A percentile compares a stretch with the other conserved stretches of the same genome.
phyloP scores from a whole-genome alignment of 2,113 vertebrate genomes.

The Phodopus roborovskii region DNA sequence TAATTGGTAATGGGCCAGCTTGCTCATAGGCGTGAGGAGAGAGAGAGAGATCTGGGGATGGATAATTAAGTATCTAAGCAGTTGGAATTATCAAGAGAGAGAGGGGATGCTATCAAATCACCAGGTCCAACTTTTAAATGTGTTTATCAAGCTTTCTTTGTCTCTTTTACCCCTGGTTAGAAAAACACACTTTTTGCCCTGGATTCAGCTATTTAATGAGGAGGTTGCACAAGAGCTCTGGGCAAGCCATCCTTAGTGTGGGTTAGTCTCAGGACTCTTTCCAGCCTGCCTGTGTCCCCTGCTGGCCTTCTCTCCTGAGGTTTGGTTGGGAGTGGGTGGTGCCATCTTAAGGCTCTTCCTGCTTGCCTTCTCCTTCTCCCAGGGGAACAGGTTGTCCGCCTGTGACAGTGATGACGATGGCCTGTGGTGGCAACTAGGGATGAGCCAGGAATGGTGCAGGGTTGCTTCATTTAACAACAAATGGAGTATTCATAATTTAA shows the following conservation, averaged over 20 bases:
- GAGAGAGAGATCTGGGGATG: slow-evolving; percentile 81
- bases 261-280: neutral
- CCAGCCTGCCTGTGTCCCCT: neutral
- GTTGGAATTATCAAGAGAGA: slow-evolving; percentile 83
- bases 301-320: neutral
- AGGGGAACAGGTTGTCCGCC: neutral
- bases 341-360: neutral
- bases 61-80: slow-evolving; percentile 84
- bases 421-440: neutral
- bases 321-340: neutral
- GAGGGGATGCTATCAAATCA: slow-evolving; percentile 81
- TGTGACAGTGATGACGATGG: neutral
- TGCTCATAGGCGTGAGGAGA: slow-evolving; percentile 78
- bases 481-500: slow-evolving; percentile 48
- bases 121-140: slow-evolving; percentile 74
- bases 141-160: slow-evolving; percentile 59
- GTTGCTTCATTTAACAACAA: neutral
- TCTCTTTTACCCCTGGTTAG: neutral
- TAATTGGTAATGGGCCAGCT: slow-evolving; percentile 85
- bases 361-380: neutral
- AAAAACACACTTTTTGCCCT: neutral
- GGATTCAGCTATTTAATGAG: slow-evolving; percentile 26
- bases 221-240: neutral
- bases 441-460: neutral
- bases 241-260: neutral